Base-by-base conservation (phyloP, 2,113 vertebrate genomes). In the Vidua macroura region DNA sequence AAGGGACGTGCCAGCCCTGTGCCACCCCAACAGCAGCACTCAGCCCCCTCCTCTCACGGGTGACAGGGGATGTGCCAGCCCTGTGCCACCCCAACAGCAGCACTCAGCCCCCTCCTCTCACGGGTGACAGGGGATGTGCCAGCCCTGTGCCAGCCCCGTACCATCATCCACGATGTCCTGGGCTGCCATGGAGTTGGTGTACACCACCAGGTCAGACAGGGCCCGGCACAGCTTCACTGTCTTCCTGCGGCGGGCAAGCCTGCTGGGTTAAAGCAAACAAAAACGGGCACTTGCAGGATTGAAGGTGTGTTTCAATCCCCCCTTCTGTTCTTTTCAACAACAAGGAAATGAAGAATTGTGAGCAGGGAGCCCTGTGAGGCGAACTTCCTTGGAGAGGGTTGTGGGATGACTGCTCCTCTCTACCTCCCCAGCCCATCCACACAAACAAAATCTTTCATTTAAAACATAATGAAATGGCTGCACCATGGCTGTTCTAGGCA, bases 141-240 rank as follows among this genome's bases (percentile, higher is more conserved):
- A 55, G 18, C 53, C 59, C 39, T 1, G 10, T 44, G 72, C 15
- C 35, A 48, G 62, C 69, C 58, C 39, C 97, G 91, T 96, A 99
- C 99, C 99, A n/a, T 99, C 99, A 86, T 99, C 99, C 73, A 99
- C 95, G 69, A 99, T 98, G 78, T 99, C 99, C 94, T 99, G 99
- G 18, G 99, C 99, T 23, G 98, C 98, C 88, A 99, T 98, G 0
- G 99, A 99, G 95, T 99, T 99, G 6, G 99, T 99, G 95, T 99
- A 99, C 41, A 99, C 98, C 88, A 99, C 99, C 51, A 99, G 96
- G 90, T 99, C 99, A 7, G 99, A 99, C 37, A 99, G 98, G 80
- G 99, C 99, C 76, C 99, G 97, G 75, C 99, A 99, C 68, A 99
- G 98, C 89, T 99, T 99, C 98, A 99, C 99, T 0, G 99, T 99